Evolutionary conservation across 2,113 vertebrate genomes (phyloP), one percentile per base, ranked within the genome.

Genomic region (Macrotus californicus): DNA sequence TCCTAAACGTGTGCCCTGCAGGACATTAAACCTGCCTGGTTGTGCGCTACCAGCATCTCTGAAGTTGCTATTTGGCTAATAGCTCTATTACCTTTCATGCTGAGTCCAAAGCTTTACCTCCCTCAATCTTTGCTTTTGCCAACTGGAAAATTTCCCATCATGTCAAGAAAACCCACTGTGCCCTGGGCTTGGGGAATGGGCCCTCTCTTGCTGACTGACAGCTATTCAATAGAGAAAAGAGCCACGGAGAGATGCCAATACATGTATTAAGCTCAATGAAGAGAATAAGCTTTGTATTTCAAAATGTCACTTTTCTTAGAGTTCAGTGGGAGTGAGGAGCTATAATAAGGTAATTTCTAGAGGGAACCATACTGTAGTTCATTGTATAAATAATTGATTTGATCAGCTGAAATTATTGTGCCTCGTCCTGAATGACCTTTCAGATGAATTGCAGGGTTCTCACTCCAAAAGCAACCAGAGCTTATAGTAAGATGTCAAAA

Each of bases 331-430:
- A 97, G 95, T 96, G 94, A 97, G 95, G 79, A 94, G 94, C 95
- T 97, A 96, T 97, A 97, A 97, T 97, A 97, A 97, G 94, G 97
- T 97, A 96, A 97, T 97, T 97, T 97, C 97, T 97, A 95, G 96
- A 96, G 93, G 96, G 95, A 97, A 94, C 96, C 97, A 89, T 95
- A 95, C 95, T 95, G 96, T 94, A 95, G 96, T 96, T 96, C 96
- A 97, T 97, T 97, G 96, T 96, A 97, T 97, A 97, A 97, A 97
- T 97, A 97, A 97, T 97, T 97, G 97, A 97, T 97, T 97, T 97
- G 97, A 97, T 97, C 94, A 97, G 94, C 89, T 94, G 75, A 97
- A 97, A 97, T 97, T 96, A 97, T 97, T 93, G 91, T 96, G 95
- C 95, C 79, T 93, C 31, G 86, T 96, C 91, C 80, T 96, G 91